phyloP scores from a whole-genome alignment of 64 coral and sea anemone genomes.

The Acropora tenuis region DNA sequence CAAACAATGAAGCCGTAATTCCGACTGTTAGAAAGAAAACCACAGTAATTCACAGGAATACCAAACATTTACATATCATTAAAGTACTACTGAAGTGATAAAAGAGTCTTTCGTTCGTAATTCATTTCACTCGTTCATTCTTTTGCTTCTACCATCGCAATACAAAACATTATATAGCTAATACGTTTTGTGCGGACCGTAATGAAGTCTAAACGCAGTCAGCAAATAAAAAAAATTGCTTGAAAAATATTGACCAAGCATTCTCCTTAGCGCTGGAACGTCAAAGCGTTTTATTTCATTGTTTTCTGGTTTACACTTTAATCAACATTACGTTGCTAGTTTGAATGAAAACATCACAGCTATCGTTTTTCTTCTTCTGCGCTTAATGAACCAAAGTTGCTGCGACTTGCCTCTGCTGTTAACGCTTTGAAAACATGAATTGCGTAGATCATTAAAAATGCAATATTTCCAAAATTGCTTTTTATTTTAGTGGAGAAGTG shows the following conservation, averaged over 20 bases:
- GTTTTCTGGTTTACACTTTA: neutral
- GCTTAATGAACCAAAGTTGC: neutral
- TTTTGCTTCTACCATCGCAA: neutral
- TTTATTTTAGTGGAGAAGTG: neutral
- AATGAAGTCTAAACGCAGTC: no score
- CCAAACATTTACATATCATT: slow-evolving; percentile 31
- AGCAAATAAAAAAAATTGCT: neutral
- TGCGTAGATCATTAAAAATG: slow-evolving; percentile 3
- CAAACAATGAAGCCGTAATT: neutral
- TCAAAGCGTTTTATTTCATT: neutral
- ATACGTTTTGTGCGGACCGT: no score
- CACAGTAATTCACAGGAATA: slow-evolving; percentile 3
- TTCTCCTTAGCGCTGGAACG: neutral
- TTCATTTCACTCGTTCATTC: no score
- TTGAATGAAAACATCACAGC: neutral
- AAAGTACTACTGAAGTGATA: neutral
- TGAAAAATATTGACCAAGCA: neutral
- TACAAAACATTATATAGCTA: no score
- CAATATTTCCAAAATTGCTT: neutral
- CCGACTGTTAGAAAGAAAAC: neutral
- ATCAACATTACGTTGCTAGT: neutral
- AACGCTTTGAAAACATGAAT: neutral
- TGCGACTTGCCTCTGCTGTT: neutral
- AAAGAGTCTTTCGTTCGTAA: neutral
- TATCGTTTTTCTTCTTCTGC: neutral